Evolutionary conservation across 1,140 invertebrate species (phyloP), one percentile per base, ranked within the genome.

Genomic region (Zaprionus nigranus): DNA sequence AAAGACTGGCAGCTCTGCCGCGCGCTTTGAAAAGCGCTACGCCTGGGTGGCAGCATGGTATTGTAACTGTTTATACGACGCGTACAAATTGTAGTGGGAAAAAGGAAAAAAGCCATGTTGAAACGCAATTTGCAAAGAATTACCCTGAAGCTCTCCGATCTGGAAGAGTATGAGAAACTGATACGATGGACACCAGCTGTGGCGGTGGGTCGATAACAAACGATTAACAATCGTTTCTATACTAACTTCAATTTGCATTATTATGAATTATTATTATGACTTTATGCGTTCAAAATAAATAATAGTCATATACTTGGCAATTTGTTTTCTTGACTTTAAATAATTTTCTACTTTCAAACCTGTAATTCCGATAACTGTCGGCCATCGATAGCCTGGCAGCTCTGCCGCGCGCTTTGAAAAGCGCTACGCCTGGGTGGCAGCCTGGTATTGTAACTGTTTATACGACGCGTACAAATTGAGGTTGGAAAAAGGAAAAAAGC

Each of bases 371-470:
- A 26, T 58, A 36, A 26, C 6, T n/a, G 56, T 36, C 15, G 20
- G 26, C 22, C 20, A 60, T 56, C 43, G 56, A 61, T 61, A 67
- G 26, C 9, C 40, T 71, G 60, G 67, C 67, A 71, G 46, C 53
- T 24, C 67, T 28, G 28, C 60, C 60, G 67, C 67, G 67, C 67
- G 66, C 51, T 75, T 75, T 75, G 11, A 71, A 75, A 70, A 30
- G 51, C 15, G 28, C 15, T 53, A 20, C 36, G n/a, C 5, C 67
- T 36, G n/a, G 60, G 54, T 75, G 73, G 73, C 73, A 75, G 60
- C 73, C 20, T 54, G 26, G 56, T 13, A 59, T 57, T 75, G 22
- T 75, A 71, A 75, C 73, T 75, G 73, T 75, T 75, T 70, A 40
- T 63, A 0, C 40, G 26, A 24, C 15, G 38, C 54, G n/a, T 17